A percentile compares a stretch with the other conserved stretches of the same genome.
Conservation (phyloP, 2,888 invertebrate species). For the Tachina lurida region DNA sequence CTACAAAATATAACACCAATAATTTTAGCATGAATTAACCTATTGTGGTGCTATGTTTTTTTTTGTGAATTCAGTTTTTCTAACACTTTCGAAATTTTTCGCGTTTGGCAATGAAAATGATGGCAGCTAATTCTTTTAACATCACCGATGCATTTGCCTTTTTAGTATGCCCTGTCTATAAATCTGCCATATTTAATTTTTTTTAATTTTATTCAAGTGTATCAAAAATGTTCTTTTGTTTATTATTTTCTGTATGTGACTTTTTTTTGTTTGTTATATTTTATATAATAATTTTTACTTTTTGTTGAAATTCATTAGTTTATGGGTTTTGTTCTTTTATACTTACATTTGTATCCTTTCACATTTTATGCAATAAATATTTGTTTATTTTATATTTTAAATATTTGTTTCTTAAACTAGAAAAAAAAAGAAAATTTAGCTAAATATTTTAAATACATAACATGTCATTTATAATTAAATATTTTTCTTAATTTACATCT, state of each 20-base stretch:
- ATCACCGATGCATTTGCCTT: too few relatives aligned
- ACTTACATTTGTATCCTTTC: conserved; percentile 71
- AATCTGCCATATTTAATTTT: too few relatives aligned
- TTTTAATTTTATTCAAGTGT: too few relatives aligned
- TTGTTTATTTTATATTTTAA: conserved; percentile 76
- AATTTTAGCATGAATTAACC: too few relatives aligned
- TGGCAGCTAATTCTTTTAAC: too few relatives aligned
- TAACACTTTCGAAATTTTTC: too few relatives aligned
- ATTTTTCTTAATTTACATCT: conserved; percentile 69
- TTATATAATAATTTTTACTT: conserved; percentile 6
- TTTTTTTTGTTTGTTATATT: conserved; percentile 15
- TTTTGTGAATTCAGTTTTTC: too few relatives aligned
- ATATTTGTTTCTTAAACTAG: conserved; percentile 72
- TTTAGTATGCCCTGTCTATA: too few relatives aligned
- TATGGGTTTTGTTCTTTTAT: conserved; percentile 61
- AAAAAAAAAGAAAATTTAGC: conserved; percentile 70
- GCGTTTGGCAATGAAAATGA: too few relatives aligned
- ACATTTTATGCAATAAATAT: conserved; percentile 78
- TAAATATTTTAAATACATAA: conserved; percentile 72
- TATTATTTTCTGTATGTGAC: neutral
- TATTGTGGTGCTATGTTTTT: too few relatives aligned
- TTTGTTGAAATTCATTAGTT: conserved; percentile 68
- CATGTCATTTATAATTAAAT: conserved; percentile 73
- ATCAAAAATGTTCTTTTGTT: neutral
- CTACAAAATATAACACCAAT: too few relatives aligned